Percentiles rank a stretch among this genome's conserved stretches.
Evolutionary conservation across 2,113 vertebrate genomes (phyloP).

Genomic region (Potamarius usumacintae): DNA sequence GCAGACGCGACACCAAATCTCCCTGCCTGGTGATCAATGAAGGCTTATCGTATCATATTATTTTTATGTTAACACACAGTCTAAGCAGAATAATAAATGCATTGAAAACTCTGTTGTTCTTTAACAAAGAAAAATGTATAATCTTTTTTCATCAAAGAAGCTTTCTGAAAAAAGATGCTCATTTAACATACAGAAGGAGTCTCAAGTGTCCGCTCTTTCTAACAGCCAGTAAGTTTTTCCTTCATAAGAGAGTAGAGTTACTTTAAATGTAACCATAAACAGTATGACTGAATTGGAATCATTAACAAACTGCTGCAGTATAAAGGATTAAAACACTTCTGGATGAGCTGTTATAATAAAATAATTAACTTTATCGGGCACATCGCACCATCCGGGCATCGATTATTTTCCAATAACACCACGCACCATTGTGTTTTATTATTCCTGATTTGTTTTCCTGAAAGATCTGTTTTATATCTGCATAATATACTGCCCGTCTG

Average conservation of each 20-base stretch:
- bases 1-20: too few species aligned
- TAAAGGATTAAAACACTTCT: neutral
- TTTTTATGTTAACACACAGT: neutral
- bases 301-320: neutral
- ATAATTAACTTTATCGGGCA: neutral
- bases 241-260: neutral
- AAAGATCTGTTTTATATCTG: neutral
- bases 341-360: conserved; percentile 1
- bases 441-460: neutral
- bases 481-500: neutral
- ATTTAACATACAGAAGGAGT: neutral
- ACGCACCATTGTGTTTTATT: too few species aligned
- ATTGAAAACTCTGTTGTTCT: neutral
- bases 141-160: neutral
- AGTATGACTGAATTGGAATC: neutral
- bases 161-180: neutral
- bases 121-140: neutral
- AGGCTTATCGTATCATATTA: too few species aligned
- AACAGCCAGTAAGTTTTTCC: neutral
- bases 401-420: neutral
- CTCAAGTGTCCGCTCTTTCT: neutral
- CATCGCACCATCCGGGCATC: neutral
- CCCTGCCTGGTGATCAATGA: too few species aligned
- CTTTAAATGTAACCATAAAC: neutral
- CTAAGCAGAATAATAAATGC: neutral